Evolutionary conservation across 2,113 vertebrate genomes (phyloP), one percentile per base, ranked within the genome.

Genomic region (Uria aalge): DNA sequence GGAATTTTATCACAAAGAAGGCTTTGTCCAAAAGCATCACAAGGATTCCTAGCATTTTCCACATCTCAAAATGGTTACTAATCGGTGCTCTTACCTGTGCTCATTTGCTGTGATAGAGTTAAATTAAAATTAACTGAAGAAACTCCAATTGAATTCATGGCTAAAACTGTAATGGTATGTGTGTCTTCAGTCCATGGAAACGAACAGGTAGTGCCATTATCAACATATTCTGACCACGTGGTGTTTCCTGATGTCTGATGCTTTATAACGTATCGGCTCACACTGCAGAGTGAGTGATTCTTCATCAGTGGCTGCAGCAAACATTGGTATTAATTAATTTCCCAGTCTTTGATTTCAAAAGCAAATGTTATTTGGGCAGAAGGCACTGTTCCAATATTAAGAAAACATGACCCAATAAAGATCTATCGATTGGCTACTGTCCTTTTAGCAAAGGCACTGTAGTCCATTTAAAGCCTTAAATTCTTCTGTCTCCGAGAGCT

Each of bases 81-180:
- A 2, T 2, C 1, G 15, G 43, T 47, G n/a, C 53, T 78, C 97
- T 98, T 97, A 99, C 98, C 98, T 98, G 96, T 94, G 94, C 98
- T 99, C 87, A 98, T 95, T 29, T 95, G 95, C 97, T 93, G 97
- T 20, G 98, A 98, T 1, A 99, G 98, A 4, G 98, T 99, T 96
- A 99, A 98, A 95, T 99, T 98, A 27, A 97, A 98, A 97, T 99
- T 99, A 55, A 94, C 24, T 24, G 66, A 64, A 12, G 99, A 99
- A 80, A 94, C 92, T 9, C 99, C 99, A 36, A 99, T 5, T 34
- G 98, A 98, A 78, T 99, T 99, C 97, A 98, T 63, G 36, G 99
- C 99, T 89, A 98, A 53, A n/a, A 99, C 85, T 0, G 98, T 99
- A 64, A 99, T 15, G 2, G 97, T 98, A 30, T 99, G 99, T 3